phyloP scores from a whole-genome alignment of 2,888 invertebrate genomes.

The Romanomermis culicivorax region DNA sequence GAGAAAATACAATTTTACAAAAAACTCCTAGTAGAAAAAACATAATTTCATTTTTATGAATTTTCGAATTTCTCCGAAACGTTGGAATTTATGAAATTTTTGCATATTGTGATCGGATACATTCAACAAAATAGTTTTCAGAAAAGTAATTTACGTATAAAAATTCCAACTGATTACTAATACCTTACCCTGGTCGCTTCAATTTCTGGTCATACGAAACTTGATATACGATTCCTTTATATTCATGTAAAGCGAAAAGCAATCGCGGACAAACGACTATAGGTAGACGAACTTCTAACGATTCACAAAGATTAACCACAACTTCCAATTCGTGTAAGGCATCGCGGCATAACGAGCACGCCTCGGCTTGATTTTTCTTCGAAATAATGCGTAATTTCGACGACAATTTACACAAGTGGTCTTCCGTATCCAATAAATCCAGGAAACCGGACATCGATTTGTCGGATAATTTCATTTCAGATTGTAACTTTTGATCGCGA shows the following conservation, averaged over 20 bases:
- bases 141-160: too few relatives aligned
- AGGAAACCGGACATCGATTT: conserved; percentile 43
- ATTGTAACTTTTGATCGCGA: background rate
- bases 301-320: conserved; percentile 46
- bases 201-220: conserved; percentile 39
- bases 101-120: too few relatives aligned
- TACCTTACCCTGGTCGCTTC: too few relatives aligned
- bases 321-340: conserved; percentile 53
- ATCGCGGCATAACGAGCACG: conserved; percentile 38
- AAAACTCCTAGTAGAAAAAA: too few relatives aligned
- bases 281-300: conserved; percentile 45
- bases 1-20: too few relatives aligned
- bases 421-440: conserved; percentile 47
- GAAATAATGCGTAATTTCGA: conserved; percentile 44
- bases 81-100: conserved; percentile 14
- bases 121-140: too few relatives aligned
- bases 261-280: conserved; percentile 41
- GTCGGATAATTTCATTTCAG: conserved; percentile 37
- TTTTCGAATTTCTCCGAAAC: conserved; percentile 30
- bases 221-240: conserved; percentile 48
- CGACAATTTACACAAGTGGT: conserved; percentile 39
- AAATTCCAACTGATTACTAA: too few relatives aligned
- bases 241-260: conserved; percentile 41
- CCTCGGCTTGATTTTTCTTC: conserved; percentile 45
- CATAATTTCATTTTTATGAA: too few relatives aligned